Evolutionary conservation across 2,797 vertebrate species (phyloP).

Genomic region (Cephalopachus bancanus): DNA sequence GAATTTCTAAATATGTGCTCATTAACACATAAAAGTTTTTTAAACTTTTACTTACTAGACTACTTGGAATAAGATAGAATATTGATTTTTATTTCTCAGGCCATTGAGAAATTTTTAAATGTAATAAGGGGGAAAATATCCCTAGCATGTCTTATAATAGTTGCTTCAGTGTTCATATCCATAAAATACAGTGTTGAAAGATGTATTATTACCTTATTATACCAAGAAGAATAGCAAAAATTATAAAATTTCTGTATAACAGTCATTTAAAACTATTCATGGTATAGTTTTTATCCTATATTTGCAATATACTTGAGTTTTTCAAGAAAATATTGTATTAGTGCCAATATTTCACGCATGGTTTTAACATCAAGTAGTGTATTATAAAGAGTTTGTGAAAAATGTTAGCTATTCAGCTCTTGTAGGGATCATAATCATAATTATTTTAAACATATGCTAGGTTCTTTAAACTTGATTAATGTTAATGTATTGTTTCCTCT

Average conservation of each 20-base stretch:
- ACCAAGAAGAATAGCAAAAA: not conserved
- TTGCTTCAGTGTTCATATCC: not conserved
- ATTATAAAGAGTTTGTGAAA: conserved; percentile 81
- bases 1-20: not conserved
- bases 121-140: not conserved
- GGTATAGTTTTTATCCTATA: not conserved
- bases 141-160: not conserved
- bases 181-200: not conserved
- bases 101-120: not conserved
- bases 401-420: conserved; percentile 81
- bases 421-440: conserved; percentile 79
- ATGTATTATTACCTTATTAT: conserved; percentile 2
- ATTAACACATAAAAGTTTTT: not conserved
- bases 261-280: conserved; percentile 43
- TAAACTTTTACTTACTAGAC: not conserved
- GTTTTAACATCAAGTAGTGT: conserved; percentile 80
- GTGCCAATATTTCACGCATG: conserved; percentile 83
- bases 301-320: conserved; percentile 71
- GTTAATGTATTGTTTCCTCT: not conserved
- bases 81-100: conserved; percentile 48
- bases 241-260: conserved; percentile 23
- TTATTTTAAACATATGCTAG: conserved; percentile 78
- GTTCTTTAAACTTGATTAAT: conserved; percentile 75
- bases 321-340: conserved; percentile 80
- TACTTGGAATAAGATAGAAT: conserved; percentile 24